These are phyloP conservation scores for Lithobates sylvaticus DNA, from an alignment of 2,797 vertebrate genomes.

Conservation along the genomic window DNA sequence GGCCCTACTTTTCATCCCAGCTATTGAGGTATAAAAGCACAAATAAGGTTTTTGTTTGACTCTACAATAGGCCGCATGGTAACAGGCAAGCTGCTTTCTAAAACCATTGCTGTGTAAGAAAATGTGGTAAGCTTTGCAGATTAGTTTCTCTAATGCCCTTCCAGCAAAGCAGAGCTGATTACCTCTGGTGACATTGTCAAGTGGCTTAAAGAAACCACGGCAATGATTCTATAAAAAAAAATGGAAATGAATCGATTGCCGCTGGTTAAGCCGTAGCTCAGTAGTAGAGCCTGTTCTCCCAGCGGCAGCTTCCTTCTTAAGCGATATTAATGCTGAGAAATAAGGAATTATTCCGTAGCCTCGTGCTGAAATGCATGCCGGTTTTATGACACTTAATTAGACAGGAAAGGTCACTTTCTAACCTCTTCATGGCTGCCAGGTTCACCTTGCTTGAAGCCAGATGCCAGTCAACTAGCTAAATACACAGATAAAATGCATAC, in stretches of 20 bases:
- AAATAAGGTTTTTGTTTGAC: slow-evolving; percentile 23
- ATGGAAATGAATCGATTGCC: slow-evolving; percentile 13
- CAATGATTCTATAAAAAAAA: slow-evolving; percentile 7
- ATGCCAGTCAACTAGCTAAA: not conserved
- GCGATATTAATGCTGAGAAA: not conserved
- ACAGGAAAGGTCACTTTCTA: not conserved
- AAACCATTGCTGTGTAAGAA: slow-evolving; percentile 6
- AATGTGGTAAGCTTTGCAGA: slow-evolving; percentile 19
- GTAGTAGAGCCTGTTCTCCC: not conserved
- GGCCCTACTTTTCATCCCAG: not conserved
- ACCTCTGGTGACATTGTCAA: slow-evolving; percentile 53
- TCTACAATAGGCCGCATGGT: slow-evolving; percentile 10
- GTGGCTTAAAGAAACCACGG: slow-evolving; percentile 9
- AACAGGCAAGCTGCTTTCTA: slow-evolving; percentile 27
- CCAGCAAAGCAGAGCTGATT: slow-evolving; percentile 48
- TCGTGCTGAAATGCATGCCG: not conserved
- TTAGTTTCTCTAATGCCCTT: slow-evolving; percentile 45
- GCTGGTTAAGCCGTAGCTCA: not conserved
- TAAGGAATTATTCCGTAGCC: not conserved
- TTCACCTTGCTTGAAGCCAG: not conserved
- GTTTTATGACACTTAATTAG: not conserved
- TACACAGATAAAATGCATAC: no score
- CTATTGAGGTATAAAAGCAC: not conserved
- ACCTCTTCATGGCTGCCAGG: not conserved
- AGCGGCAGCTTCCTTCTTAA: slow-evolving; percentile 1